Conservation (phyloP, 2,888 invertebrate genomes). For the Flexamia atlantica region DNA sequence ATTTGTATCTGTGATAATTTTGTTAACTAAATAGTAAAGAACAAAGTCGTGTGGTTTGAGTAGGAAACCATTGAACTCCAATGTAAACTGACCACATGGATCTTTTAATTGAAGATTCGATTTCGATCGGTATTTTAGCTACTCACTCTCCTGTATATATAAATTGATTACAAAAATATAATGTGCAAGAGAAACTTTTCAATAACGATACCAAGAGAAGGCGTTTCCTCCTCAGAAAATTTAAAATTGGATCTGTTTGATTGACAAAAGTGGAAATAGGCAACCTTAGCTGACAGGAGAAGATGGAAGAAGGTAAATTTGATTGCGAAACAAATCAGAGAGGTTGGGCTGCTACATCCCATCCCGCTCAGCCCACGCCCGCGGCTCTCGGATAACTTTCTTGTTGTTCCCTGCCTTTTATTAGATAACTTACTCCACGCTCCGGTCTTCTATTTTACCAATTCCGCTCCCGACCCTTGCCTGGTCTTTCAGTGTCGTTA, state of each 20-base stretch:
- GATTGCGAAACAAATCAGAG: slow-evolving; percentile 47
- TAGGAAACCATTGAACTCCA: too few species aligned
- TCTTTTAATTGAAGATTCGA: too few species aligned
- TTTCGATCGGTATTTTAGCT: too few species aligned
- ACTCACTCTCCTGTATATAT: too few species aligned
- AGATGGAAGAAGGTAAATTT: slow-evolving; percentile 47
- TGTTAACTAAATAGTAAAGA: too few species aligned
- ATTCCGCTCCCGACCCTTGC: neutral
- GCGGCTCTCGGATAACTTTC: slow-evolving; percentile 44
- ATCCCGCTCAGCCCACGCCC: slow-evolving; percentile 13
- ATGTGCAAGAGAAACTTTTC: too few species aligned
- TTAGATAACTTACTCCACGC: slow-evolving; percentile 41
- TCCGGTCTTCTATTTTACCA: slow-evolving; percentile 7
- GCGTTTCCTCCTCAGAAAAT: neutral
- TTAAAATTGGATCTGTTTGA: neutral
- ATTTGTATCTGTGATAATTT: too few species aligned
- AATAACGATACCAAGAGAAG: too few species aligned
- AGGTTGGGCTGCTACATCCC: slow-evolving; percentile 18
- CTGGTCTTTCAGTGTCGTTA: neutral
- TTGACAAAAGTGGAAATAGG: neutral
- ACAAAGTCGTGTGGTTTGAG: too few species aligned
- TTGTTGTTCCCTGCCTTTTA: slow-evolving; percentile 47
- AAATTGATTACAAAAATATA: too few species aligned
- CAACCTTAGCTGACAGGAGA: slow-evolving; percentile 35
- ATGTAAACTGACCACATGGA: too few species aligned